Evolutionary conservation across 1,140 invertebrate genomes (phyloP).

Genomic region (Campodea augens): DNA sequence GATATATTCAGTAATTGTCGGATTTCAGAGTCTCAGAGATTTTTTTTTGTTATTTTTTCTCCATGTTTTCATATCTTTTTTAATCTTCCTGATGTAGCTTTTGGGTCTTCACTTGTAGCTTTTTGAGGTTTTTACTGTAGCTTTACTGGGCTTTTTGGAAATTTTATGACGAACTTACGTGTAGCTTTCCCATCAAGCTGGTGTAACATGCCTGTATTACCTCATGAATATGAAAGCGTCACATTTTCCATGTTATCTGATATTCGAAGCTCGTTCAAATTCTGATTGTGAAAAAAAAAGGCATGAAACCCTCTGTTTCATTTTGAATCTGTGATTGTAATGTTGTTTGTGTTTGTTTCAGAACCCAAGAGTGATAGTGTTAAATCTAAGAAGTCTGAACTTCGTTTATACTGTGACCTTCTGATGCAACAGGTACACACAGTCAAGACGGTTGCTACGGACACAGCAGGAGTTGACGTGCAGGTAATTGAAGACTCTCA

Average conservation of each 20-base stretch:
- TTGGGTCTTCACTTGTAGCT: no score
- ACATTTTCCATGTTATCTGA: not conserved
- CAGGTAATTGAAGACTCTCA: no score
- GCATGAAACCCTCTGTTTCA: not conserved
- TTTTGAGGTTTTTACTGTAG: no score
- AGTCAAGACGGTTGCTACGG: slow-evolving; percentile 42
- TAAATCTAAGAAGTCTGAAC: slow-evolving; percentile 56
- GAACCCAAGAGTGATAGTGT: slow-evolving; percentile 28
- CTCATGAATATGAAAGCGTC: not conserved
- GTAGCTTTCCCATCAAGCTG: no score
- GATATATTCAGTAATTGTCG: no score
- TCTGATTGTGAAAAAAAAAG: not conserved
- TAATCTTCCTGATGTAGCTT: no score
- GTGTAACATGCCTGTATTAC: no score
- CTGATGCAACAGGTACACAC: slow-evolving; percentile 68
- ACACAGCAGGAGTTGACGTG: slow-evolving; percentile 35
- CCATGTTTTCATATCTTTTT: no score
- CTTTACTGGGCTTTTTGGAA: no score
- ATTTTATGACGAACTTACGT: no score
- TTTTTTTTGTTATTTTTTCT: no score
- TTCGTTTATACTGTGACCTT: slow-evolving; percentile 58
- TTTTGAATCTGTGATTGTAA: not conserved
- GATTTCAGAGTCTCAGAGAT: no score
- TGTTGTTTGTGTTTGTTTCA: slow-evolving; percentile 5
- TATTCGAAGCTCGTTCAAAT: not conserved